These are phyloP conservation scores for Phanerotoma sp. DNA, from an alignment of 2,888 invertebrate species.

Conservation along the genomic window DNA sequence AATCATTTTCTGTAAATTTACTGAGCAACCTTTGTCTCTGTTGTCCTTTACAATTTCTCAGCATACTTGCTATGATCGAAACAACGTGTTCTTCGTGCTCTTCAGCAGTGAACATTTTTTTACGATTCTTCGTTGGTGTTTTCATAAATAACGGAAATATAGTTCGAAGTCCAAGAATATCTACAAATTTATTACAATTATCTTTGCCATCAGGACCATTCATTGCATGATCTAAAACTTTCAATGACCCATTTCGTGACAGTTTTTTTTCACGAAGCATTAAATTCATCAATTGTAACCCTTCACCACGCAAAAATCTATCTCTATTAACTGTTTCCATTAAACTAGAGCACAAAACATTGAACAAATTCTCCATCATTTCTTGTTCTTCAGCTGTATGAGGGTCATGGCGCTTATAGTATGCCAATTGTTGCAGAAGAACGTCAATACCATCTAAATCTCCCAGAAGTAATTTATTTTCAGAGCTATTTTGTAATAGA, in stretches of 20 bases:
- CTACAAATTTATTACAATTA: constrained; percentile 97
- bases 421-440: constrained; percentile 87
- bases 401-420: constrained; percentile 94
- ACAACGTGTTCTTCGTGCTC: constrained; percentile 95
- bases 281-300: constrained; percentile 97
- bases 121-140: constrained; percentile 85
- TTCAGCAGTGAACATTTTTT: constrained; percentile 77
- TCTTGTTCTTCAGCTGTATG: constrained; percentile 90
- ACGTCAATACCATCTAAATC: constrained; percentile 96
- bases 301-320: constrained; percentile 93
- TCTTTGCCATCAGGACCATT: constrained; percentile 91
- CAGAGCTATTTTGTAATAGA: constrained; percentile 85
- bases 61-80: constrained; percentile 90
- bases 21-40: constrained; percentile 88
- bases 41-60: constrained; percentile 87
- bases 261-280: constrained; percentile 98
- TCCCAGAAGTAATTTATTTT: constrained; percentile 80
- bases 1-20: constrained; percentile 97
- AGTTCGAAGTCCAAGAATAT: constrained; percentile 92
- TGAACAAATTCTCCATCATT: constrained; percentile 98
- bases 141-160: constrained; percentile 99
- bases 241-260: constrained; percentile 93
- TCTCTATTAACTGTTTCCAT: constrained; percentile 88
- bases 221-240: constrained; percentile 95
- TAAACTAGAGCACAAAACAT: constrained; percentile 90